Evolutionary conservation across 2,113 vertebrate genomes (phyloP).

Genomic region (Cyanistes caeruleus): DNA sequence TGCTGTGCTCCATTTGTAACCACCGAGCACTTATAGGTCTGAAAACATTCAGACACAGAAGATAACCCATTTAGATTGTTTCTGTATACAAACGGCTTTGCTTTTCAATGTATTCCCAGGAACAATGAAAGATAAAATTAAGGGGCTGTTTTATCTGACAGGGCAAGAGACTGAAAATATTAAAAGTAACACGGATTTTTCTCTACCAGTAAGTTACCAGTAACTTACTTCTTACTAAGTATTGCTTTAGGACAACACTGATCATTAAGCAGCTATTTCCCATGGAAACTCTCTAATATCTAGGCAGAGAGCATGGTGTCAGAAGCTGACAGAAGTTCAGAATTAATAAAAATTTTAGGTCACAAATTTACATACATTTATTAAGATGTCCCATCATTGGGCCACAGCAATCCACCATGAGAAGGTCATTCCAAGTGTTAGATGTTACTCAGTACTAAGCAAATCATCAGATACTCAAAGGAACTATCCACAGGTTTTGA

Average conservation of each 20-base stretch:
- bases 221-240: neutral
- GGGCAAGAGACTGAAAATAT: neutral
- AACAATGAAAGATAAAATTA: neutral
- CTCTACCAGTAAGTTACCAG: neutral
- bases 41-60: neutral
- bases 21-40: neutral
- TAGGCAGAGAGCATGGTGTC: neutral
- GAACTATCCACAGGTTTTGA: neutral
- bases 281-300: neutral
- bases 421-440: neutral
- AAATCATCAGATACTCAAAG: neutral
- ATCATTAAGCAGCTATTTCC: neutral
- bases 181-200: neutral
- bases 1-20: neutral
- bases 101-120: neutral
- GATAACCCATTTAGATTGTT: neutral
- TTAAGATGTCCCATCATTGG: neutral
- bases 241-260: neutral
- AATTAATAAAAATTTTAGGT: neutral
- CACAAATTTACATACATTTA: neutral
- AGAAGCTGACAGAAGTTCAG: neutral
- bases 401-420: neutral
- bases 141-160: neutral
- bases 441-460: neutral
- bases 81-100: neutral